These are phyloP conservation scores for Amblyopsis rosae DNA, from an alignment of 2,113 vertebrate genomes.

Conservation along the genomic window DNA sequence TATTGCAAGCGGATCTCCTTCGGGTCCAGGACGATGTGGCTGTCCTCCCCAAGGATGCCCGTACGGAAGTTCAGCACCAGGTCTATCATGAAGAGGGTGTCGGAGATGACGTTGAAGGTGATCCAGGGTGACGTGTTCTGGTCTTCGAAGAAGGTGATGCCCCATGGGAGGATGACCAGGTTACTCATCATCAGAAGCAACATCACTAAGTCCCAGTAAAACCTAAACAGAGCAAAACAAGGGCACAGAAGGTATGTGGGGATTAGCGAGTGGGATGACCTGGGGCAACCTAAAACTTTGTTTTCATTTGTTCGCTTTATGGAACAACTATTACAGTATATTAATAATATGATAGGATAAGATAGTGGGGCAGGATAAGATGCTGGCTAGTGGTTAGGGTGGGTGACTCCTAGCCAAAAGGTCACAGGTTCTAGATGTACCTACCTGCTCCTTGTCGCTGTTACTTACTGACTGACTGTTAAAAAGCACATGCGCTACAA, in stretches of 20 bases:
- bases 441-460: too few relatives aligned
- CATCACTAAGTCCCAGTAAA: constrained; percentile 82
- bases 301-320: too few relatives aligned
- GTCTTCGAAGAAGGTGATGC: constrained; percentile 81
- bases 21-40: constrained; percentile 76
- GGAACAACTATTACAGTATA: too few relatives aligned
- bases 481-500: too few relatives aligned
- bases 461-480: too few relatives aligned
- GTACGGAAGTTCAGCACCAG: constrained; percentile 79
- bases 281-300: background rate
- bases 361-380: too few relatives aligned
- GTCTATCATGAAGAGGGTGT: constrained; percentile 79
- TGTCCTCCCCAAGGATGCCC: constrained; percentile 73
- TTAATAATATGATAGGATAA: too few relatives aligned
- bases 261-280: background rate
- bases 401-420: too few relatives aligned
- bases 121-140: constrained; percentile 80
- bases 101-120: constrained; percentile 77
- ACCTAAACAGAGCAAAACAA: constrained; percentile 57
- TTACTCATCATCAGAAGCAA: constrained; percentile 81
- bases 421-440: too few relatives aligned
- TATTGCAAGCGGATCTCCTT: constrained; percentile 72
- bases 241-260: background rate
- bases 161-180: constrained; percentile 78
- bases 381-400: too few relatives aligned